Evolutionary conservation across 1,140 invertebrate species (phyloP).

Genomic region (Thaumatotibia leucotreta): DNA sequence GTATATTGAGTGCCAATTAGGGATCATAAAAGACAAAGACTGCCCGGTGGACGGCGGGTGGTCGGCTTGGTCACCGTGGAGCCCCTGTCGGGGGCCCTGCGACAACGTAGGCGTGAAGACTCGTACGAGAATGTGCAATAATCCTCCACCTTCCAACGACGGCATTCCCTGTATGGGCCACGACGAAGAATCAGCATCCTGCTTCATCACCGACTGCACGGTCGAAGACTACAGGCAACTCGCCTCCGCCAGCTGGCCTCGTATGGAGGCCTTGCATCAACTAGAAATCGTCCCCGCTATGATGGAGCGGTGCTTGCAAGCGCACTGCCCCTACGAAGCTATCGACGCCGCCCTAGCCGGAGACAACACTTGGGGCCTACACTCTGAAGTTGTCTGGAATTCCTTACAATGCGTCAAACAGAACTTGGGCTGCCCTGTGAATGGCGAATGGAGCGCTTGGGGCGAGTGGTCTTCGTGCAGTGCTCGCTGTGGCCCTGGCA

Average conservation of each 20-base stretch:
- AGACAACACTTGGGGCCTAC: constrained; percentile 63
- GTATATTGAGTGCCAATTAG: constrained; percentile 59
- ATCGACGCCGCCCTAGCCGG: constrained; percentile 42
- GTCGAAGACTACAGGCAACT: constrained; percentile 46
- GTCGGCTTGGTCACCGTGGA: constrained; percentile 57
- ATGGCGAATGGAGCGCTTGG: constrained; percentile 60
- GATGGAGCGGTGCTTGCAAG: constrained; percentile 53
- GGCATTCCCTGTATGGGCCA: constrained; percentile 48
- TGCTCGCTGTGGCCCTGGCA: constrained; percentile 54
- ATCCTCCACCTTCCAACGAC: constrained; percentile 51
- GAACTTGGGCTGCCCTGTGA: constrained; percentile 53
- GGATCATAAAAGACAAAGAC: constrained; percentile 47
- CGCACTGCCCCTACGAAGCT: constrained; percentile 54
- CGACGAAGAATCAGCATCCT: constrained; percentile 51
- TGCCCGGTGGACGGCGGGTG: constrained; percentile 63
- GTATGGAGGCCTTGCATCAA: constrained; percentile 45
- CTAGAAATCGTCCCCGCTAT: constrained; percentile 52
- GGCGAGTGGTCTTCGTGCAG: constrained; percentile 55
- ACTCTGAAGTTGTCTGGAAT: constrained; percentile 59
- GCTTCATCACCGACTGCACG: constrained; percentile 53
- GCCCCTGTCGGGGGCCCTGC: constrained; percentile 47
- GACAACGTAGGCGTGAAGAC: constrained; percentile 49
- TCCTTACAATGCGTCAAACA: constrained; percentile 59
- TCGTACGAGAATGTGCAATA: constrained; percentile 46
- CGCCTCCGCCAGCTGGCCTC: constrained; percentile 36